Conservation (phyloP, 2,888 invertebrate species). For the Erannis defoliaria region DNA sequence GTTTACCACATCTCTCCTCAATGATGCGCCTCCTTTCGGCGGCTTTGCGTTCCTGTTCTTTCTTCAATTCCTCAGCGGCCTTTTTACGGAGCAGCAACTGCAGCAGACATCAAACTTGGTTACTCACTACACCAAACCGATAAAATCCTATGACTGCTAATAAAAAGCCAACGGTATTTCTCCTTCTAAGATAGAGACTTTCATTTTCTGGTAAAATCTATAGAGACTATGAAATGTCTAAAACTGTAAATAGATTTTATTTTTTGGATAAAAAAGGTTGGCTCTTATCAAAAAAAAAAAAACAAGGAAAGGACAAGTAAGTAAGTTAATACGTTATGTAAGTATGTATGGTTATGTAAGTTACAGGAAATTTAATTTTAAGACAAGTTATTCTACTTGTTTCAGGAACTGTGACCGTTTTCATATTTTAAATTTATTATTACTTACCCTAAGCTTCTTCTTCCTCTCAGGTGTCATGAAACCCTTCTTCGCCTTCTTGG, state of each 20-base stretch:
- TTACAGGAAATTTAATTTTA: too few relatives aligned
- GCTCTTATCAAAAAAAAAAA: too few relatives aligned
- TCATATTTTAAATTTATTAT: not conserved
- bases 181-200: not conserved
- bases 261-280: too few relatives aligned
- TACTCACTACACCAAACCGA: not conserved
- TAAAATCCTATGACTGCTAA: too few relatives aligned
- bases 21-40: slow-evolving; percentile 99
- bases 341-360: too few relatives aligned
- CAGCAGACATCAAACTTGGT: slow-evolving; percentile 33
- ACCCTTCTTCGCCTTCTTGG: slow-evolving; percentile 99
- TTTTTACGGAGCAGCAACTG: slow-evolving; percentile 99
- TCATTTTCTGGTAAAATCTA: not conserved
- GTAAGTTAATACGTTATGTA: too few relatives aligned
- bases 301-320: too few relatives aligned
- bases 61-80: slow-evolving; percentile 99
- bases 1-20: slow-evolving; percentile 97
- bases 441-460: slow-evolving; percentile 99
- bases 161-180: not conserved
- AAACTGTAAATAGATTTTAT: too few relatives aligned
- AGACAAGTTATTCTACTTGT: too few relatives aligned
- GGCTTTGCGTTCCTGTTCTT: slow-evolving; percentile 99
- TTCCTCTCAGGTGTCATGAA: slow-evolving; percentile 99
- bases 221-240: too few relatives aligned
- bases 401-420: too few relatives aligned